These are phyloP conservation scores for Psilanteris sp. DNA, from an alignment of 1,140 invertebrate genomes.

Conservation along the genomic window DNA sequence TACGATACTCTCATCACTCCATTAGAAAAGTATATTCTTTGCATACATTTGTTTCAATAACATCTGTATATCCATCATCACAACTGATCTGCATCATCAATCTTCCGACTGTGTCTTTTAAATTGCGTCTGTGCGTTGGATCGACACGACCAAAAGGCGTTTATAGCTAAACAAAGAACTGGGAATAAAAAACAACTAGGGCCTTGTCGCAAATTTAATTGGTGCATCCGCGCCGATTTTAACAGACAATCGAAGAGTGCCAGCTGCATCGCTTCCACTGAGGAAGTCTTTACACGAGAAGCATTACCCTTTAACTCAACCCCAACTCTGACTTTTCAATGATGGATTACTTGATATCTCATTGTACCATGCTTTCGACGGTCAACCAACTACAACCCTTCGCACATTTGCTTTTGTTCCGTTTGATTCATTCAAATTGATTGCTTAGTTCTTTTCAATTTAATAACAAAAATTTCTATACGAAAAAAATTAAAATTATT, in stretches of 20 bases:
- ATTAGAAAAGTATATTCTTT: slow-evolving; percentile 26
- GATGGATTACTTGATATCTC: slow-evolving; percentile 71
- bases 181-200: slow-evolving; percentile 6
- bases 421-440: slow-evolving; percentile 25
- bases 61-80: slow-evolving; percentile 37
- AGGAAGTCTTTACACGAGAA: slow-evolving; percentile 14
- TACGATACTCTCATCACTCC: slow-evolving; percentile 2
- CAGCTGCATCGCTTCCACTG: slow-evolving; percentile 66
- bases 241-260: slow-evolving; percentile 63
- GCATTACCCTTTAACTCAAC: slow-evolving; percentile 55
- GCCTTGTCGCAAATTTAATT: slow-evolving; percentile 48
- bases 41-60: slow-evolving; percentile 33
- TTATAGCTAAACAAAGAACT: slow-evolving; percentile 15
- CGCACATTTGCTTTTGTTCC: slow-evolving; percentile 11
- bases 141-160: slow-evolving; percentile 9
- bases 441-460: slow-evolving; percentile 9
- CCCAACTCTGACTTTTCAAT: slow-evolving; percentile 67
- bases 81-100: slow-evolving; percentile 26
- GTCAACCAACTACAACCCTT: slow-evolving; percentile 64
- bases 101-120: slow-evolving; percentile 16
- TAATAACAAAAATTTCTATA: slow-evolving; percentile 5
- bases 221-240: slow-evolving; percentile 35
- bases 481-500: no score
- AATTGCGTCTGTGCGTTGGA: slow-evolving; percentile 1
- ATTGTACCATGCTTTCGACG: slow-evolving; percentile 65